Evolutionary conservation across 37 sponge, comb jelly and placozoan species (phyloP), one percentile per base, ranked within the genome.

Genomic region (Ephydatia muelleri): DNA sequence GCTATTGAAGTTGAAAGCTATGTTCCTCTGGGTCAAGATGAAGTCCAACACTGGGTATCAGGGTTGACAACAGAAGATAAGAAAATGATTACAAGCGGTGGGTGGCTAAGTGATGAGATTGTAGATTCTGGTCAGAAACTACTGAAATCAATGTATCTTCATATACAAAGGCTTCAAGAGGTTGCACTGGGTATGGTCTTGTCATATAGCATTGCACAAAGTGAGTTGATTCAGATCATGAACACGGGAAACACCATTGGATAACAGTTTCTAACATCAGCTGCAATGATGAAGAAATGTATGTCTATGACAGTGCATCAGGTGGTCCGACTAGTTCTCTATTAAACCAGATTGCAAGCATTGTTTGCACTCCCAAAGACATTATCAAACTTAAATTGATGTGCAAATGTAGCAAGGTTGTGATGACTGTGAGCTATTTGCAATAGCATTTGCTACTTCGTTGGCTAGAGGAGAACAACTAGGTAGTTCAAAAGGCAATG

Each of bases 351-450:
- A n/a, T n/a, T n/a, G n/a, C n/a, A 84, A n/a, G 80, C 32, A 66
- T 65, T n/a, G n/a, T n/a, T n/a, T n/a, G n/a, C n/a, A 84, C 85
- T 49, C 64, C 27, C 23, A 76, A 75, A 66, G 35, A 27, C 36
- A 37, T 36, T 26, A 83, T 73, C 72, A 72, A 3, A 35, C 19
- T 83, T 84, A 84, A 0, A 57, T 77, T n/a, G 65, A 84, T 64
- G 67, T 64, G n/a, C 85, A 84, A 43, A 84, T 84, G 85, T 77
- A 84, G 38, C 29, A 38, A 29, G 85, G 79, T 43, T 84, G 83
- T 73, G 85, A 69, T 57, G 57, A 57, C 57, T 57, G 2, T n/a
- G n/a, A n/a, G n/a, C n/a, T n/a, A n/a, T n/a, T n/a, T n/a, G n/a
- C n/a, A n/a, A n/a, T n/a, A n/a, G n/a, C n/a, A n/a, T n/a, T n/a